Evolutionary conservation across 1,140 invertebrate genomes (phyloP).

Genomic region (Batillaria attramentaria): DNA sequence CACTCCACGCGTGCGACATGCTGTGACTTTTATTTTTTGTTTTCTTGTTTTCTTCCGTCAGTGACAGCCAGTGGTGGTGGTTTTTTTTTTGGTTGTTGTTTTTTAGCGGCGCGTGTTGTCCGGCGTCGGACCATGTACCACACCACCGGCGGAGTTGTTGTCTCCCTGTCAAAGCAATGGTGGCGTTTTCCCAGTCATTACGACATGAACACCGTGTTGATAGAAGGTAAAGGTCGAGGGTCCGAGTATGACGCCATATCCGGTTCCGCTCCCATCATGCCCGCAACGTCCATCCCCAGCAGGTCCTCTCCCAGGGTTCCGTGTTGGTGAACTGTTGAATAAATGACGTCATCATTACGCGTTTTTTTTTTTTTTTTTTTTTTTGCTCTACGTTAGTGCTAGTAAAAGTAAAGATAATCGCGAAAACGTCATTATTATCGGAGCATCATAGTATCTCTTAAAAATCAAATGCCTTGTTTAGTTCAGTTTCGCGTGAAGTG

Average conservation of each 20-base stretch:
- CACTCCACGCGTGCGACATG: too few relatives aligned
- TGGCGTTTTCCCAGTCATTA: too few relatives aligned
- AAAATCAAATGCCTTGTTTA: neutral
- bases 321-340: conserved; percentile 33
- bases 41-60: too few relatives aligned
- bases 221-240: conserved; percentile 60
- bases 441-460: neutral
- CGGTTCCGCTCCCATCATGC: conserved; percentile 59
- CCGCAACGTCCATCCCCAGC: conserved; percentile 55
- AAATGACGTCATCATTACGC: too few relatives aligned
- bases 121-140: neutral
- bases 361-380: too few relatives aligned
- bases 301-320: conserved; percentile 51
- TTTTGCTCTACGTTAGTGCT: too few relatives aligned
- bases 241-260: conserved; percentile 60
- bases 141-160: too few relatives aligned
- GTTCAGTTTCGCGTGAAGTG: neutral
- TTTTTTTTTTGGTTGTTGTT: neutral
- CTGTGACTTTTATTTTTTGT: too few relatives aligned
- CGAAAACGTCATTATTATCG: too few relatives aligned
- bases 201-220: conserved; percentile 64
- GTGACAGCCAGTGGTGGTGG: too few relatives aligned
- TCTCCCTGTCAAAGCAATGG: too few relatives aligned
- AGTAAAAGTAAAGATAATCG: too few relatives aligned
- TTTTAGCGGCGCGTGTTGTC: neutral